Base-by-base conservation (phyloP, 2,888 invertebrate genomes). In the Cynaeus angustus region DNA sequence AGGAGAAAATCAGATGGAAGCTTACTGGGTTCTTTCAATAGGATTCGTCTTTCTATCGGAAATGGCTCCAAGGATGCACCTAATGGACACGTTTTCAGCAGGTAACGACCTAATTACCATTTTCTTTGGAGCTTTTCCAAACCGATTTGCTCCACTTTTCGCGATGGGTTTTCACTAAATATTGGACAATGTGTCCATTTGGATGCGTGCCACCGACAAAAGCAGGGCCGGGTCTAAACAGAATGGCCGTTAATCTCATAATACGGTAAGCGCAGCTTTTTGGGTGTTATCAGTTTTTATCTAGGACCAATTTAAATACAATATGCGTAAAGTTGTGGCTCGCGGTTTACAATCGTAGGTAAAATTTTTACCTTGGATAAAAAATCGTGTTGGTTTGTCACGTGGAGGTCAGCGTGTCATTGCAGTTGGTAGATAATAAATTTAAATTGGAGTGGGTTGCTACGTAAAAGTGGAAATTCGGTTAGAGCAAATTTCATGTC, bases 11-110 rank as follows among this genome's bases (percentile, higher is more conserved):
- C 87, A 59, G 83, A 82, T 66, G 81, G 78, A 26, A 88, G 89
- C 72, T 83, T 89, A 37, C 84, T 89, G 72, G 87, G 86, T 66
- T 85, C 88, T 37, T 85, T 89, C 76, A 88, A 88, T 72, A 86
- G 86, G 78, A 87, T 87, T 70, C 46, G 88, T 85, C 48, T 76
- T 84, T 88, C 78, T 82, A 87, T 79, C 85, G 88, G 80, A 84
- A 59, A 41, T 13, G 67, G 68, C 0, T 76, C 79, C 28, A 80
- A 78, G 71, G 81, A 81, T 53, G 73, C 74, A 1, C 75, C 78
- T 1, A 70, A 75, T 50, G 76, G 76, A 58, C 80, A 79, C 61
- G 79, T 79, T 58, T 78, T 80, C 68, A 81, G 78, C 76, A 80
- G 82, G 82, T 82, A 38, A 37, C 21, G 26, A 43, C 41, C 38